Percentiles rank a stretch among this genome's conserved stretches.
phyloP scores from a whole-genome alignment of 2,888 invertebrate species.

The Gymnocheta viridis region DNA sequence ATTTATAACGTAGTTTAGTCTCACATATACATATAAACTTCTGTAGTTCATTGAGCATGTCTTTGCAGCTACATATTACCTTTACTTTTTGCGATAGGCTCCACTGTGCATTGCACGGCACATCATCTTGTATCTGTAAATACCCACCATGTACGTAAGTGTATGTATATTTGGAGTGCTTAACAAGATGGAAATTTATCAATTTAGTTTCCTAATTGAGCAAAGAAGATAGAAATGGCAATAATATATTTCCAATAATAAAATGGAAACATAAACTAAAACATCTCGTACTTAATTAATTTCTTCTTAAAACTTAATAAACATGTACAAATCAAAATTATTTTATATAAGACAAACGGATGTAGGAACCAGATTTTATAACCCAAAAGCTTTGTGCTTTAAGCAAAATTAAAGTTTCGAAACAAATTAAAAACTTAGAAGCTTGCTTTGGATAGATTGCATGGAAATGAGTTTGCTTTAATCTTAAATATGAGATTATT shows the following conservation, averaged over 20 bases:
- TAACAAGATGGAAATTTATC: neutral
- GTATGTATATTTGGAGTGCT: neutral
- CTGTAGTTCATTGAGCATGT: no score
- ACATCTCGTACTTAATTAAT: neutral
- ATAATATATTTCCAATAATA: neutral
- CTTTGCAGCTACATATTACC: no score
- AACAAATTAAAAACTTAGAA: neutral
- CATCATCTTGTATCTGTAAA: no score
- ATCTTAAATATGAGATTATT: neutral
- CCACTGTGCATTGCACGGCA: no score
- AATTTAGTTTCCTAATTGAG: slow-evolving; percentile 8
- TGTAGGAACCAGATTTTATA: neutral
- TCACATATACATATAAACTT: no score
- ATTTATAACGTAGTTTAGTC: no score
- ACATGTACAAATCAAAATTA: neutral
- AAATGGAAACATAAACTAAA: neutral
- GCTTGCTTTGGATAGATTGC: neutral
- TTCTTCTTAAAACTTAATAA: neutral
- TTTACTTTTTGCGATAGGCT: no score
- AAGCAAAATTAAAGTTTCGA: neutral
- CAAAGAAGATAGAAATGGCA: neutral
- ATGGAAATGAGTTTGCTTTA: neutral
- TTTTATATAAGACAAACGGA: neutral
- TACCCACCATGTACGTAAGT: no score
- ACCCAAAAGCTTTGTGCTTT: neutral